Base-by-base conservation (phyloP, 2,797 vertebrate species). In the Ctenosaura bakeri region DNA sequence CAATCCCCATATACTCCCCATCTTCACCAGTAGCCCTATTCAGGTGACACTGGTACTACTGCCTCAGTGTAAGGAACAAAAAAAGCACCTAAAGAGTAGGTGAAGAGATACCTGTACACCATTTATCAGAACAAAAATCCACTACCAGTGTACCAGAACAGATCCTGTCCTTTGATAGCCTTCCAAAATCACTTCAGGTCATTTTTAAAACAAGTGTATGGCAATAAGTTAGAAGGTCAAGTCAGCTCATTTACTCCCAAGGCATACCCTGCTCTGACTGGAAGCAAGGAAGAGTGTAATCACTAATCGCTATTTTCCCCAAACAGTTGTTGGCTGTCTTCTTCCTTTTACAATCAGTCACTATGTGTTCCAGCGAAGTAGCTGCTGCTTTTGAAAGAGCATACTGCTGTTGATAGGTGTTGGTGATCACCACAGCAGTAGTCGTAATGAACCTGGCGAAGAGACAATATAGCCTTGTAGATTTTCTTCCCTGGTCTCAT, bases 401-500 rank as follows among this genome's bases (percentile, higher is more conserved):
- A 22, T 71, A 83, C 52, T 80, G 50, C 0, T 22, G 46, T 32
- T 71, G 0, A 35, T 86, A 85, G 24, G 0, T 83, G 22, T 56
- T 90, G 42, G 56, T 52, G 20, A 29, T 78, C 64, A 4, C 73
- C 88, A 79, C 10, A 90, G 29, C n/a, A 83, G n/a, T 59, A 62
- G 20, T 79, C 90, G 29, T 46, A 91, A 79, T 3, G 18, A 8
- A 80, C 0, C 8, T 0, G 89, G 86, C 46, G 74, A 50, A 85
- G 62, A 88, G 1, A 87, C 0, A 54, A 0, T 0, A 0, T 0
- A 29, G 52, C 71, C 0, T 59, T 38, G 46, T 10, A 54, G 52
- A 69, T 64, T 16, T 20, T 88, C 52, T 42, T 42, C 0, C 4
- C 5, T 69, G 46, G 26, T 71, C 2, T 81, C 8, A 64, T 20